Conservation (phyloP, 1,140 invertebrate species). For the Adelges cooleyi region DNA sequence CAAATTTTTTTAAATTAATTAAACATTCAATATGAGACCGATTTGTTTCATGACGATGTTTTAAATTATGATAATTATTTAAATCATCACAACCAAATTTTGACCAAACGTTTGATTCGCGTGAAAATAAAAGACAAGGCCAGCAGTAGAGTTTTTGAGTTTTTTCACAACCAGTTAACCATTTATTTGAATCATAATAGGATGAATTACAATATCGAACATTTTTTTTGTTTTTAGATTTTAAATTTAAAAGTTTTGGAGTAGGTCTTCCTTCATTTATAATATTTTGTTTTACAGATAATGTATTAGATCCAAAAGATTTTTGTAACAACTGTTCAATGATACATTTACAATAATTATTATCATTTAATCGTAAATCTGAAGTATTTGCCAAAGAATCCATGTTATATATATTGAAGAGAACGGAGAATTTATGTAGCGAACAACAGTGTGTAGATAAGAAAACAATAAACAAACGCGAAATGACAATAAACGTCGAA, state of each 20-base stretch:
- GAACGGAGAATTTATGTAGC: too few species aligned
- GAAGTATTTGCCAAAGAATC: too few species aligned
- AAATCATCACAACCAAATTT: neutral
- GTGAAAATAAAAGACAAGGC: conserved; percentile 1
- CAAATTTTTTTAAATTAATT: neutral
- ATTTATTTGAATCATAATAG: neutral
- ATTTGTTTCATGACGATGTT: neutral
- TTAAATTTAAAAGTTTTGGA: neutral
- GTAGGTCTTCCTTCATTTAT: neutral
- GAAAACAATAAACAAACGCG: too few species aligned
- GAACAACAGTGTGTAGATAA: too few species aligned
- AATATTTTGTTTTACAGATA: neutral
- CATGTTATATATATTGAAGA: too few species aligned
- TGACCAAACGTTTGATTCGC: neutral
- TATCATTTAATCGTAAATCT: too few species aligned
- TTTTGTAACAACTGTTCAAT: conserved; percentile 2
- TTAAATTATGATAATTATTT: neutral
- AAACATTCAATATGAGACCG: neutral
- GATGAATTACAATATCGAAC: neutral
- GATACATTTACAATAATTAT: neutral
- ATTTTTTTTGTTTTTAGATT: neutral
- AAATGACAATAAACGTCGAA: too few species aligned
- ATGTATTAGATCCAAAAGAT: neutral
- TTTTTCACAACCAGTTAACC: neutral
- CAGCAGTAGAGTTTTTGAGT: neutral